Conservation (phyloP, 2,888 invertebrate species). For the Parascotia fuliginaria region DNA sequence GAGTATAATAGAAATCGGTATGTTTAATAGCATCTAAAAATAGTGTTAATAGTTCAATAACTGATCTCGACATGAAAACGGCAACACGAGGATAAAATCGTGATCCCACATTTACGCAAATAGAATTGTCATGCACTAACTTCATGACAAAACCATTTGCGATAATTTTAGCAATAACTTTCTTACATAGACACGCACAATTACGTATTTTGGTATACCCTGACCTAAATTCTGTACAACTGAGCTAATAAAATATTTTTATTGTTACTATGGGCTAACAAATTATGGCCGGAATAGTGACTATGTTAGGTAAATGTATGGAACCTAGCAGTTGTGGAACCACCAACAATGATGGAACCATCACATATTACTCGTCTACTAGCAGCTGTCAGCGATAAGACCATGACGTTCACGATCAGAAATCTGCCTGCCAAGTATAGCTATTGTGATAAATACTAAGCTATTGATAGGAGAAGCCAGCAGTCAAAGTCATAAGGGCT, state of each 20-base stretch:
- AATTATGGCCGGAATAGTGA: not conserved
- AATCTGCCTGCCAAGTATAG: too few species aligned
- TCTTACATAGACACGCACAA: not conserved
- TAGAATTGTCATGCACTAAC: not conserved
- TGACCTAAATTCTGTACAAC: not conserved
- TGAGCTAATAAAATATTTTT: not conserved
- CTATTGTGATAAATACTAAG: too few species aligned
- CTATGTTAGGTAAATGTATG: not conserved
- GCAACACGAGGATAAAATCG: not conserved
- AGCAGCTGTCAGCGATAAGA: too few species aligned
- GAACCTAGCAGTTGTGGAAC: too few species aligned
- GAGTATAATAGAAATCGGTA: too few species aligned
- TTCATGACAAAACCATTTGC: constrained; percentile 6
- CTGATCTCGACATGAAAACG: not conserved
- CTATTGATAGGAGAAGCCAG: too few species aligned
- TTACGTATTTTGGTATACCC: not conserved
- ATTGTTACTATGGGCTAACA: not conserved
- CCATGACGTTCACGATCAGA: too few species aligned
- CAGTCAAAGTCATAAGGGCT: too few species aligned
- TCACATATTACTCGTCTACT: too few species aligned
- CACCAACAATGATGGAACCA: too few species aligned
- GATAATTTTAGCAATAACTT: not conserved
- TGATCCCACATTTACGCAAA: not conserved
- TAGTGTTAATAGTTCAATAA: not conserved
- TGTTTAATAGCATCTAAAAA: not conserved